These are phyloP conservation scores for Staurois parvus DNA, from an alignment of 2,797 vertebrate species.

Conservation along the genomic window DNA sequence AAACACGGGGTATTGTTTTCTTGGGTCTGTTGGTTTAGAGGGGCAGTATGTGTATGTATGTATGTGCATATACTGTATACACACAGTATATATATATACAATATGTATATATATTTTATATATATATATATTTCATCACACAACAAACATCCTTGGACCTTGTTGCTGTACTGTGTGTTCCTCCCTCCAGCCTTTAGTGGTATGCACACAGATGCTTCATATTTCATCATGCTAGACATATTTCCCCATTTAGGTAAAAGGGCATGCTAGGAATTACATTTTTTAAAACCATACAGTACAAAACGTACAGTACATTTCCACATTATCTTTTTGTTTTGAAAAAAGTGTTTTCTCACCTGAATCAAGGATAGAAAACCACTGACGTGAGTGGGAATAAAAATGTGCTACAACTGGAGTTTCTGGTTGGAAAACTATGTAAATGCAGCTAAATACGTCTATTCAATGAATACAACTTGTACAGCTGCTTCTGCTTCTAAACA, in stretches of 20 bases:
- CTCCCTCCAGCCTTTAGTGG: background rate
- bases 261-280: background rate
- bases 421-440: background rate
- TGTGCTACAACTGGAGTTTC: background rate
- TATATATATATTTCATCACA: too few species aligned
- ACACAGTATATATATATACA: too few species aligned
- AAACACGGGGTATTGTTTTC: too few species aligned
- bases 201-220: background rate
- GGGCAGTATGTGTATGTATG: too few species aligned
- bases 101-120: too few species aligned
- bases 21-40: too few species aligned
- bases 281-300: too few species aligned
- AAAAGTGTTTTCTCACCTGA: background rate
- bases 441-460: background rate
- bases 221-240: background rate
- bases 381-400: background rate
- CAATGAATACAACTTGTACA: background rate
- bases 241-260: background rate
- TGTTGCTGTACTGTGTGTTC: background rate
- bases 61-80: too few species aligned
- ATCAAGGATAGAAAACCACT: background rate
- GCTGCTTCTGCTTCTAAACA: conserved; percentile 11
- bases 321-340: background rate
- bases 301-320: background rate
- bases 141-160: too few species aligned